Evolutionary conservation across 1,140 invertebrate species (phyloP), one percentile per base, ranked within the genome.

Genomic region (Delia radicum): DNA sequence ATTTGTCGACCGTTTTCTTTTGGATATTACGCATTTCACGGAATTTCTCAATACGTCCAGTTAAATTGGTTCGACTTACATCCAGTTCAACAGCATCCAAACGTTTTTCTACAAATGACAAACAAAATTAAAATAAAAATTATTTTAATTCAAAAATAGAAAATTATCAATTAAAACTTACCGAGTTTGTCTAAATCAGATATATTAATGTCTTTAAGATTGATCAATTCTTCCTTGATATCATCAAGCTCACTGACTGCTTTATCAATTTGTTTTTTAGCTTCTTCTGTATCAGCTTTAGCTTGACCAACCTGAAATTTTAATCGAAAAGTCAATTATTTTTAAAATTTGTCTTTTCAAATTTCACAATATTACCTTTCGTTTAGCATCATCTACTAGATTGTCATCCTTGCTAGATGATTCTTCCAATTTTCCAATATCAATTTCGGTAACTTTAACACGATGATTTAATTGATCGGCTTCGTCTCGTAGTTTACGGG

Each of bases 211-310:
- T 94, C 91, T 37, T 91, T 91, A 1, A 96, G 86, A 80, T 93
- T 94, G 77, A 92, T 89, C 2, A 98, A 87, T 78, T 96, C 92
- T 37, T 91, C 89, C 77, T 94, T 90, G 74, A 98, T 98, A 69
- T 91, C 90, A 65, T 93, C 89, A 3, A 98, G 90, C 71, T 95
- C 92, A 8, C 90, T 88, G 24, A 96, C 86, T 8, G 96, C 93
- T 81, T 94, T 93, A 10, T 91, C 87, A 0, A 98, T 95, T 88
- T 94, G 93, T 75, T 92, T 91, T 42, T 92, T 91, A 0, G 95
- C 94, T 78, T 94, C 90, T 62, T 89, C 87, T 0, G 95, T 94
- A 76, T 93, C 93, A 18, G 90, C 94, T 83, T 95, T 95, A 1
- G 96, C 95, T 88, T 95, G 91, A 37, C 94, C 94, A 15, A 97